Evolutionary conservation across 2,888 invertebrate species (phyloP).

Genomic region (Fragum sueziense): DNA sequence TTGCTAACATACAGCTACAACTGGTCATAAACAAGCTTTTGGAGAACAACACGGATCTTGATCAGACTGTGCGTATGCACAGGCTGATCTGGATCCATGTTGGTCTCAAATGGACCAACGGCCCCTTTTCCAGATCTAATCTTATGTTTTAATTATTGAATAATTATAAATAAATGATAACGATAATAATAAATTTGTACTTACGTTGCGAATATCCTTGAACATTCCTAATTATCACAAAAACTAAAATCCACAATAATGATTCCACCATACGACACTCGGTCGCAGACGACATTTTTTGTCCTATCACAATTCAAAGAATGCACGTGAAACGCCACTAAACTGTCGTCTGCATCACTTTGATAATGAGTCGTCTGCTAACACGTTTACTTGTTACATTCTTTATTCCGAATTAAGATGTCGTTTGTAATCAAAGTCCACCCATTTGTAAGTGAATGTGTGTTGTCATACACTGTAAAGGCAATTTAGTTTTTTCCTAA

Average conservation of each 20-base stretch:
- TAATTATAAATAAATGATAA: background rate
- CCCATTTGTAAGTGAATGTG: background rate
- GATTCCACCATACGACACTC: background rate
- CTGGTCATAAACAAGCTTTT: too few relatives aligned
- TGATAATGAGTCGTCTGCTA: background rate
- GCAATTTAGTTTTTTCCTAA: background rate
- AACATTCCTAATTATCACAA: conserved; percentile 8
- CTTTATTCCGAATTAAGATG: background rate
- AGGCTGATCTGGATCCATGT: too few relatives aligned
- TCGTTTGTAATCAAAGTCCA: conserved; percentile 1
- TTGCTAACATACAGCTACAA: too few relatives aligned
- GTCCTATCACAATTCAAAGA: background rate
- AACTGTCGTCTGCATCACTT: background rate
- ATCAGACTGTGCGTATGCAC: too few relatives aligned
- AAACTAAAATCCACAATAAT: conserved; percentile 14
- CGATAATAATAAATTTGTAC: background rate
- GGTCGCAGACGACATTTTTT: conserved; percentile 17
- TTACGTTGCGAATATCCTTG: conserved; percentile 13
- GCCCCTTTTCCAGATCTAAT: too few relatives aligned
- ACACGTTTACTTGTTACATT: background rate
- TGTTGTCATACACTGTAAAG: background rate
- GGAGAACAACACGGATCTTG: too few relatives aligned
- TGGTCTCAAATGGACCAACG: too few relatives aligned
- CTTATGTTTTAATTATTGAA: too few relatives aligned
- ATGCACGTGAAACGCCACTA: conserved; percentile 1